Conservation (phyloP, 2,113 vertebrate genomes). For the Egretta garzetta region DNA sequence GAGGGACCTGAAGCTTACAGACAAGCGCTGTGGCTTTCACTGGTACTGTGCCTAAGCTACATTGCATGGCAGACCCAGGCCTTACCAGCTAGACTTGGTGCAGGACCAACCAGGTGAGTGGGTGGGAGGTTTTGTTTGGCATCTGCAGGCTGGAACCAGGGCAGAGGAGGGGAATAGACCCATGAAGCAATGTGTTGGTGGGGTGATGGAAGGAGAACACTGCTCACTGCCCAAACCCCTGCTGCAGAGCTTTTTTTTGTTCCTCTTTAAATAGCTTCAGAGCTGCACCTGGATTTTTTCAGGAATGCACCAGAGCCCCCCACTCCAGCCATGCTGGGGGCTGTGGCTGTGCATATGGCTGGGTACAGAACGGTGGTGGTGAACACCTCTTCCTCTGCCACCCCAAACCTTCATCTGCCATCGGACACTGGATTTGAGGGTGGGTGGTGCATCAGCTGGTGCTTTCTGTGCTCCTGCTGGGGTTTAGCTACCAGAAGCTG, state of each 20-base stretch:
- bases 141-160: neutral
- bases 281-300: neutral
- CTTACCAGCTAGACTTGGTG: neutral
- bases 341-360: neutral
- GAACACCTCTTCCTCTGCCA: neutral
- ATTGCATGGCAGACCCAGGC: neutral
- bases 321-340: rapidly evolving
- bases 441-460: neutral
- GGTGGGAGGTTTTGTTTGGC: neutral
- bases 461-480: neutral
- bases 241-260: neutral
- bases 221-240: neutral
- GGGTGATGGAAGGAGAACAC: neutral
- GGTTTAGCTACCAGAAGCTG: neutral
- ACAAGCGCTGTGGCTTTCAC: neutral
- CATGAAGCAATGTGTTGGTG: rapidly evolving
- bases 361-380: rapidly evolving
- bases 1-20: neutral
- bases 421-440: neutral
- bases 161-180: neutral
- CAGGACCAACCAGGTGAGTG: rapidly evolving
- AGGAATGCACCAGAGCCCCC: neutral
- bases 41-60: neutral
- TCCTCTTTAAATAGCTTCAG: neutral
- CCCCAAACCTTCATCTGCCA: neutral